Evolutionary conservation across 2,113 vertebrate genomes (phyloP).

Genomic region (Gadus chalcogrammus): DNA sequence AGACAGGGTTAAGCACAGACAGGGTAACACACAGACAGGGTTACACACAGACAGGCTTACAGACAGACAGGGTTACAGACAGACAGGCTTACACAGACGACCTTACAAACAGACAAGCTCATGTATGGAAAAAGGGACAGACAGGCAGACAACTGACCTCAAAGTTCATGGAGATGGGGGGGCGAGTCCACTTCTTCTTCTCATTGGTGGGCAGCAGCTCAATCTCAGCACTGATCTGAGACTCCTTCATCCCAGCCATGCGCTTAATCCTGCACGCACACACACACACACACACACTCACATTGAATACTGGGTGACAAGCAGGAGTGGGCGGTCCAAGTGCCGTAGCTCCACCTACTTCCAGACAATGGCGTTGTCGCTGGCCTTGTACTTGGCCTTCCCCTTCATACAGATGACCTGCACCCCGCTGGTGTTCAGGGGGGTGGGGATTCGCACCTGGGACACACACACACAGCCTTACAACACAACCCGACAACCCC

Average conservation of each 20-base stretch:
- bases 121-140: no score
- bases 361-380: slow-evolving; percentile 99
- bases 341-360: slow-evolving; percentile 80
- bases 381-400: slow-evolving; percentile 99
- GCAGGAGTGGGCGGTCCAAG: not conserved
- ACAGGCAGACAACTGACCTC: slow-evolving; percentile 74
- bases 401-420: slow-evolving; percentile 99
- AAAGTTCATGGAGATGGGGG: slow-evolving; percentile 99
- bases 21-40: no score
- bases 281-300: slow-evolving; percentile 14
- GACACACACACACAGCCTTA: not conserved
- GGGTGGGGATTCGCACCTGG: slow-evolving; percentile 96
- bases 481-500: no score
- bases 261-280: slow-evolving; percentile 86
- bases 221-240: slow-evolving; percentile 98
- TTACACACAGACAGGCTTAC: no score
- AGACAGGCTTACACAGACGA: not conserved
- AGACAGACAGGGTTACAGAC: no score
- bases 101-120: not conserved
- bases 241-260: slow-evolving; percentile 99
- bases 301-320: no score
- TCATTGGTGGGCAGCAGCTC: slow-evolving; percentile 98
- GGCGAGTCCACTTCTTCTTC: slow-evolving; percentile 99
- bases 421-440: slow-evolving; percentile 96
- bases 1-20: no score